Percentiles rank a stretch among this genome's conserved stretches.
Evolutionary conservation across 2,888 invertebrate genomes (phyloP).

Genomic region (Deilephila elpenor): DNA sequence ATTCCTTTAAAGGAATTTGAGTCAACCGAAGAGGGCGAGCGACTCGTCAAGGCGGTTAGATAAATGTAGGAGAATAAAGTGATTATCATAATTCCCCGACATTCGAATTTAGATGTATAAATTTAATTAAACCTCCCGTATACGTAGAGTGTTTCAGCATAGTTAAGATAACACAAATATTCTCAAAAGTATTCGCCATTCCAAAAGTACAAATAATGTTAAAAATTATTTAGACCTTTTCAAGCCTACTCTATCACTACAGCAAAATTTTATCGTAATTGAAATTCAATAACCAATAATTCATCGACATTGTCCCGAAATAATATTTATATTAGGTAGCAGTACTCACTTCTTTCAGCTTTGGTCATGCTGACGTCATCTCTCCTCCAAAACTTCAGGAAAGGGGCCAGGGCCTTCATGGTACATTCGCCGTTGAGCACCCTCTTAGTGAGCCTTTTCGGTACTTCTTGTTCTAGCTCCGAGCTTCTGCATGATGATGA

Average conservation of each 20-base stretch:
- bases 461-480: slow-evolving; percentile 80
- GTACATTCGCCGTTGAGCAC: slow-evolving; percentile 76
- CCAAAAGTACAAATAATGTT: not conserved
- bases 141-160: not conserved
- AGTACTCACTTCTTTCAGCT: slow-evolving; percentile 89
- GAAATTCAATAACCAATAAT: not conserved
- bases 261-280: not conserved
- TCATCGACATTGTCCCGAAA: not conserved
- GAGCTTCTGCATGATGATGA: slow-evolving; percentile 80
- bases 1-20: too few relatives aligned
- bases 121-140: too few relatives aligned
- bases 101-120: too few relatives aligned
- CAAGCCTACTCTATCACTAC: not conserved
- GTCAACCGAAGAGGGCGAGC: too few relatives aligned
- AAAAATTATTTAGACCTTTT: not conserved
- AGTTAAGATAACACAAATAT: not conserved
- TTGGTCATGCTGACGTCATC: slow-evolving; percentile 91
- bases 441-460: slow-evolving; percentile 68
- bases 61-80: too few relatives aligned
- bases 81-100: too few relatives aligned
- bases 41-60: too few relatives aligned
- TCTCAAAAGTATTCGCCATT: not conserved
- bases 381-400: slow-evolving; percentile 88
- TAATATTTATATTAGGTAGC: not conserved
- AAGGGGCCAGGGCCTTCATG: slow-evolving; percentile 84